Evolutionary conservation across 1,140 invertebrate genomes (phyloP).

Genomic region (Cotesia vestalis): DNA sequence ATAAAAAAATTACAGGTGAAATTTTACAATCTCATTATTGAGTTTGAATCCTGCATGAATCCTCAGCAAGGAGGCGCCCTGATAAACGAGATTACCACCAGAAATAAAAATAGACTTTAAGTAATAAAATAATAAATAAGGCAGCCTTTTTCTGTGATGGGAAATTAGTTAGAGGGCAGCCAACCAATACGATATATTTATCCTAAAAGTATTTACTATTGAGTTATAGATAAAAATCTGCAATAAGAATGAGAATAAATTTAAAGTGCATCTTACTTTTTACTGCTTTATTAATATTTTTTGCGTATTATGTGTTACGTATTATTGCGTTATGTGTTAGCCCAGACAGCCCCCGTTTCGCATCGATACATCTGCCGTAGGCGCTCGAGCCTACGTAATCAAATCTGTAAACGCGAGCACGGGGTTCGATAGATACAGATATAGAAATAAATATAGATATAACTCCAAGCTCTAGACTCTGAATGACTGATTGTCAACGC

Average conservation of each 20-base stretch:
- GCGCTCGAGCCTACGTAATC: constrained; percentile 41
- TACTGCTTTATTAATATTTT: not conserved
- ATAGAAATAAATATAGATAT: not conserved
- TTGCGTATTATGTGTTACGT: not conserved
- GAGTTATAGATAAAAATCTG: constrained; percentile 43
- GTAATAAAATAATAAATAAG: constrained; percentile 1
- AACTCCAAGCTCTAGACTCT: not conserved
- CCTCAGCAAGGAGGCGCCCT: constrained; percentile 1
- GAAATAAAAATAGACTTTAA: constrained; percentile 12
- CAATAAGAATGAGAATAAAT: constrained; percentile 22
- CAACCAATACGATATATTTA: constrained; percentile 41
- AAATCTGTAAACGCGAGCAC: constrained; percentile 42
- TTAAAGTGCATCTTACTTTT: constrained; percentile 42
- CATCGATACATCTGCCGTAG: constrained; percentile 15
- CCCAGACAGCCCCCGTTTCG: constrained; percentile 10
- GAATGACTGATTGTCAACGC: constrained; percentile 23
- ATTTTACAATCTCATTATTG: constrained; percentile 34
- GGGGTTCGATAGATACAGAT: constrained; percentile 24
- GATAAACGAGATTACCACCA: constrained; percentile 22
- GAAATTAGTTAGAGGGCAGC: no score
- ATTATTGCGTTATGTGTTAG: not conserved
- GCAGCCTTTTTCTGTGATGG: not conserved
- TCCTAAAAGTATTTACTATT: constrained; percentile 52
- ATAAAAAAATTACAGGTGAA: constrained; percentile 15
- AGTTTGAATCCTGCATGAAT: constrained; percentile 23